phyloP scores from a whole-genome alignment of 2,888 invertebrate genomes.

The Aproaerema taeniolella region DNA sequence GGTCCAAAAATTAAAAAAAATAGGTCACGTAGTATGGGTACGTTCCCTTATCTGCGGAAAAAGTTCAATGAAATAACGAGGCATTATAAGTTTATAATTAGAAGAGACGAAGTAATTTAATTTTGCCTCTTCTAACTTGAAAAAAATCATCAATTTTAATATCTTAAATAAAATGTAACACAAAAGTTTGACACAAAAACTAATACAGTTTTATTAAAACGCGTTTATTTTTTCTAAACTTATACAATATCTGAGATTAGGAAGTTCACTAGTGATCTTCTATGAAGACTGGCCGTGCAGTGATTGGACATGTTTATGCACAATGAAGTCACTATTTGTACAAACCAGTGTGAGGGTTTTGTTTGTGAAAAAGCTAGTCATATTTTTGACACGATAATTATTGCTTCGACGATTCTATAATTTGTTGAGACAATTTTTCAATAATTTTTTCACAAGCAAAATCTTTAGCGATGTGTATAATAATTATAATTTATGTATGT shows the following conservation, averaged over 20 bases:
- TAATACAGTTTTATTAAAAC: too few species aligned
- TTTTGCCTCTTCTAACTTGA: too few species aligned
- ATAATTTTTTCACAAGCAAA: background rate
- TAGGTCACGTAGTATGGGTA: too few species aligned
- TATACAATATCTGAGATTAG: slow-evolving; percentile 41
- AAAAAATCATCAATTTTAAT: too few species aligned
- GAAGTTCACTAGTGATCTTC: slow-evolving; percentile 55
- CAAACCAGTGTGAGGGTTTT: slow-evolving; percentile 42
- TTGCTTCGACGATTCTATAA: background rate
- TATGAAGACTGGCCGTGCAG: slow-evolving; percentile 60
- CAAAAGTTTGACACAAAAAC: too few species aligned
- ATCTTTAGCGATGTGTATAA: background rate
- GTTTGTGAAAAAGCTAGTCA: slow-evolving; percentile 21
- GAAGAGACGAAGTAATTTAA: too few species aligned
- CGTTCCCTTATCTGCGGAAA: too few species aligned
- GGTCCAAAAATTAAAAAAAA: too few species aligned
- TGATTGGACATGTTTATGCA: slow-evolving; percentile 48
- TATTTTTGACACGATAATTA: background rate
- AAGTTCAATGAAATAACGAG: too few species aligned
- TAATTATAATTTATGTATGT: background rate
- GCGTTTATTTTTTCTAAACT: background rate
- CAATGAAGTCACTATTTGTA: slow-evolving; percentile 74
- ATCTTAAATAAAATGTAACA: too few species aligned
- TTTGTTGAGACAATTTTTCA: background rate
- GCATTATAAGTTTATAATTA: too few species aligned